These are phyloP conservation scores for Cynoglossus semilaevis DNA, from an alignment of 2,113 vertebrate genomes.

Conservation along the genomic window DNA sequence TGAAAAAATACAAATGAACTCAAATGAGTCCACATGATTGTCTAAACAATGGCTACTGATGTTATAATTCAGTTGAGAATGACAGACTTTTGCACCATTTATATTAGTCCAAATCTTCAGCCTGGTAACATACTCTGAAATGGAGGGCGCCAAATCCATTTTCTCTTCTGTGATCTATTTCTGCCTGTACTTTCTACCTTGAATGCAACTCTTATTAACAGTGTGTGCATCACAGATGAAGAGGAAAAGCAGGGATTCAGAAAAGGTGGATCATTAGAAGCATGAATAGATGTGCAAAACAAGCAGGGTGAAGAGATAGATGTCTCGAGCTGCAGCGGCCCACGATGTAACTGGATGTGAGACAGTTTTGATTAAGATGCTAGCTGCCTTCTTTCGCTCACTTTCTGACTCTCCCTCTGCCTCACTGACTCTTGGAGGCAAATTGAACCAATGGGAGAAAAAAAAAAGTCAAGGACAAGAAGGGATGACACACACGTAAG, in stretches of 20 bases:
- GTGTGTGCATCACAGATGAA: slow-evolving; percentile 35
- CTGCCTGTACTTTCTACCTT: slow-evolving; percentile 5
- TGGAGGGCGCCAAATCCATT: too few species aligned
- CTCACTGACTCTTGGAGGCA: not conserved
- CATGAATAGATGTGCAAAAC: slow-evolving; percentile 27
- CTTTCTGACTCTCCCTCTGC: not conserved
- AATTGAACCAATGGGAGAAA: not conserved
- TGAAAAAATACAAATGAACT: too few species aligned
- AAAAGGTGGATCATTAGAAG: slow-evolving; percentile 66
- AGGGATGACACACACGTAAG: not conserved
- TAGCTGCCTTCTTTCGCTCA: not conserved
- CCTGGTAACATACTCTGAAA: too few species aligned
- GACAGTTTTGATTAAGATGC: slow-evolving; percentile 36
- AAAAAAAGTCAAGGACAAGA: not conserved
- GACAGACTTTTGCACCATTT: too few species aligned
- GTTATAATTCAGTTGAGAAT: too few species aligned
- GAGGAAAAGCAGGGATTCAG: slow-evolving; percentile 54
- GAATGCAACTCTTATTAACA: slow-evolving; percentile 38
- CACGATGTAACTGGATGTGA: not conserved
- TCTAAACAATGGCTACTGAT: too few species aligned
- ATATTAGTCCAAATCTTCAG: too few species aligned
- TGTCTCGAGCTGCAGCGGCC: slow-evolving; percentile 38
- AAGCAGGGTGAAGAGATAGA: slow-evolving; percentile 43
- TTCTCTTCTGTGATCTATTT: not conserved
- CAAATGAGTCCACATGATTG: too few species aligned